These are phyloP conservation scores for Phymanthus crucifer DNA, from an alignment of 92 coral and sea anemone genomes.

Conservation along the genomic window DNA sequence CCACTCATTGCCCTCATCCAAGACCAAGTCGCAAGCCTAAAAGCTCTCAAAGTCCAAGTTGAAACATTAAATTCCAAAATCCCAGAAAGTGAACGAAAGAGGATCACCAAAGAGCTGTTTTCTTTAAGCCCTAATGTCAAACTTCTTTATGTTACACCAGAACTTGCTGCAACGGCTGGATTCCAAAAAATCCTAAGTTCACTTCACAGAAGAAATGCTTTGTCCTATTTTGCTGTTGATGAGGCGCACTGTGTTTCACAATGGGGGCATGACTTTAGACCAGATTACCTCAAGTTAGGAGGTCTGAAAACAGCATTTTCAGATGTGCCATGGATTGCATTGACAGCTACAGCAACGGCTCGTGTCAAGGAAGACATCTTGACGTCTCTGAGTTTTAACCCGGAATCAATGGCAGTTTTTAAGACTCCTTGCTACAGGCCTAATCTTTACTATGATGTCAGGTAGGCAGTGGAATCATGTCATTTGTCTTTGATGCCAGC, in stretches of 20 bases:
- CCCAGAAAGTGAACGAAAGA: slow-evolving; percentile 61
- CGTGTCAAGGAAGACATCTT: slow-evolving; percentile 84
- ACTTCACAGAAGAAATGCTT: slow-evolving; percentile 60
- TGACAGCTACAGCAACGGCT: slow-evolving; percentile 98
- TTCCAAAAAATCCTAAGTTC: slow-evolving; percentile 68
- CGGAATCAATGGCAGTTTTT: slow-evolving; percentile 67
- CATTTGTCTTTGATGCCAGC: too few relatives aligned
- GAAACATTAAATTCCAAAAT: slow-evolving; percentile 87
- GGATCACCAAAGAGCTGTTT: slow-evolving; percentile 67
- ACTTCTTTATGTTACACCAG: slow-evolving; percentile 93
- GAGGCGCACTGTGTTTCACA: slow-evolving; percentile 98
- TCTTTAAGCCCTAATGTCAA: slow-evolving; percentile 66
- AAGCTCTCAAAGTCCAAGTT: slow-evolving; percentile 62
- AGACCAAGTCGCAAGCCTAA: slow-evolving; percentile 80
- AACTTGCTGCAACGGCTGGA: slow-evolving; percentile 86
- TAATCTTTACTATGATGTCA: slow-evolving; percentile 88
- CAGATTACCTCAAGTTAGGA: slow-evolving; percentile 86
- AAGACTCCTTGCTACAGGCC: slow-evolving; percentile 80
- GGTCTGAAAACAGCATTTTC: slow-evolving; percentile 55
- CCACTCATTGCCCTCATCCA: slow-evolving; percentile 94
- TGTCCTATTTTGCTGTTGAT: slow-evolving; percentile 84
- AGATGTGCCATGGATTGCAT: slow-evolving; percentile 74
- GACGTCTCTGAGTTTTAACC: slow-evolving; percentile 51
- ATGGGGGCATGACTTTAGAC: slow-evolving; percentile 99
- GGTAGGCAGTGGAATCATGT: slow-evolving; percentile 55